Evolutionary conservation across 1,140 invertebrate genomes (phyloP), one percentile per base, ranked within the genome.

Genomic region (Wasmannia auropunctata): DNA sequence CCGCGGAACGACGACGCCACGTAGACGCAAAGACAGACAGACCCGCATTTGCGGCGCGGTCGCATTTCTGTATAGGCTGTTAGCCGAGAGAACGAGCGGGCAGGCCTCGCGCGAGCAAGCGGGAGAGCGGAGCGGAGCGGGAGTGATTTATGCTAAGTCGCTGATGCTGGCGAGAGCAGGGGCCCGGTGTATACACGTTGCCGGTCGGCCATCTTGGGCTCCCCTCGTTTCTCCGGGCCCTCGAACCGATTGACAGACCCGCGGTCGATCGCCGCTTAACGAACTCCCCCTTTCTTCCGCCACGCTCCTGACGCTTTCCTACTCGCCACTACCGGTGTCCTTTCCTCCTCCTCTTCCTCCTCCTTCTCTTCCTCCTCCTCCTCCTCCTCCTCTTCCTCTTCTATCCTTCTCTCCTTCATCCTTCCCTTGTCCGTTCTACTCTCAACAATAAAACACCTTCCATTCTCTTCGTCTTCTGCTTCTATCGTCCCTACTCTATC

Each of bases 101-200:
- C 54, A 51, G 16, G 51, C 84, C 28, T 7, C 37, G 80, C 43
- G 75, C 37, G 74, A 70, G 62, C 37, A 31, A 80, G 46, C 72
- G 40, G 37, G 81, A 62, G 60, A 81, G 79, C 76, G 79, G 69
- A 90, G 22, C 87, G 87, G 85, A 91, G 90, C 90, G 90, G 89
- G 90, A 91, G 90, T 91, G 90, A 91, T 91, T 91, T 91, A 91
- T 91, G 90, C 90, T 87, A 91, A 91, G 90, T 91, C 90, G 90
- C 69, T 91, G 90, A 91, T 88, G 90, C 89, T 86, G 90, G 86
- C 58, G 87, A 91, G n/a, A 77, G 87, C 85, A 86, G 90, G 89
- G 90, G 90, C 88, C 88, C 88, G 67, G 89, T 70, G 79, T 87
- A n/a, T n/a, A 87, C 87, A 87, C 87, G 88, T 86, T 87, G 87